Percentiles rank a stretch among this genome's conserved stretches.
Evolutionary conservation across 2,888 invertebrate genomes (phyloP).

Genomic region (Leistus spinibarbis): DNA sequence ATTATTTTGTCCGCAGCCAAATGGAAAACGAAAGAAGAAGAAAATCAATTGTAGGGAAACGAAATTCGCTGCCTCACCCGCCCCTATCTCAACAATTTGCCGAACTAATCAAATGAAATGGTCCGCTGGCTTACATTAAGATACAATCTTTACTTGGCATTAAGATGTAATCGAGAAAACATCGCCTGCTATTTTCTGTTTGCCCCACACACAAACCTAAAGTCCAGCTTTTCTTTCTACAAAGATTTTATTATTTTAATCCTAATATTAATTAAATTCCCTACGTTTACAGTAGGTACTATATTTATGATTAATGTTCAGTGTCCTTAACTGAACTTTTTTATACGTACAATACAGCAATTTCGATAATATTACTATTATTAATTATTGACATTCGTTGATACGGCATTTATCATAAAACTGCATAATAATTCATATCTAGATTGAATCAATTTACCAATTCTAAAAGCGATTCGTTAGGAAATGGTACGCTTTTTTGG

Average conservation of each 20-base stretch:
- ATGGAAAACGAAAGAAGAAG: slow-evolving; percentile 22
- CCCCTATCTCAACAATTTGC: slow-evolving; percentile 44
- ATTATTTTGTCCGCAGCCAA: slow-evolving; percentile 23
- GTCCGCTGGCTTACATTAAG: slow-evolving; percentile 44
- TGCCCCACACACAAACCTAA: background rate
- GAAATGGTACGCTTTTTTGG: too few relatives aligned
- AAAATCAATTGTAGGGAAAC: slow-evolving; percentile 39
- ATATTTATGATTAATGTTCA: too few relatives aligned
- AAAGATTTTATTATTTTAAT: background rate
- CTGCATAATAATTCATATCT: too few relatives aligned
- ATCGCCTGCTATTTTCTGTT: background rate
- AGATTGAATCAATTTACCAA: too few relatives aligned
- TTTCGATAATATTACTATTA: too few relatives aligned
- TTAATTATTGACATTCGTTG: too few relatives aligned
- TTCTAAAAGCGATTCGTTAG: too few relatives aligned
- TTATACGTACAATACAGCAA: too few relatives aligned
- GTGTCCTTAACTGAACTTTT: too few relatives aligned
- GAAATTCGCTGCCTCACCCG: slow-evolving; percentile 17
- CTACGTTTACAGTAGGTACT: too few relatives aligned
- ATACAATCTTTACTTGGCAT: slow-evolving; percentile 43
- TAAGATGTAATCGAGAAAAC: slow-evolving; percentile 42
- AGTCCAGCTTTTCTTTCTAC: background rate
- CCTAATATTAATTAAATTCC: too few relatives aligned
- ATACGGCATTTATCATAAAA: too few relatives aligned
- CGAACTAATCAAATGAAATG: slow-evolving; percentile 45